phyloP scores from a whole-genome alignment of 2,888 invertebrate species.

The Acrocera orbiculus region DNA sequence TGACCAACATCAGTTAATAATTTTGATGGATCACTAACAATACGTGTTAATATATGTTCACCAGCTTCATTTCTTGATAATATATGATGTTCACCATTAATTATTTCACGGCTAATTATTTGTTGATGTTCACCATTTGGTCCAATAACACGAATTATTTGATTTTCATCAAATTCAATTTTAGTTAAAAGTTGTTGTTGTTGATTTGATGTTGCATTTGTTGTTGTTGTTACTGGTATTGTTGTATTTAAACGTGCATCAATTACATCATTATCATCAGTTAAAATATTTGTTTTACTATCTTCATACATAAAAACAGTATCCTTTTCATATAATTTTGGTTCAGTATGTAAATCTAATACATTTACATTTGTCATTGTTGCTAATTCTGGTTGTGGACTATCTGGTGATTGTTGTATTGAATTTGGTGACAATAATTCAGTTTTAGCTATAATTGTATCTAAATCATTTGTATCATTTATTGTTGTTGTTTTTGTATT shows the following conservation, averaged over 20 bases:
- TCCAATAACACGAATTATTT: slow-evolving; percentile 31
- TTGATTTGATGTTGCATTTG: slow-evolving; percentile 1
- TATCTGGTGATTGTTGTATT: slow-evolving; percentile 35
- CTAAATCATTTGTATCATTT: slow-evolving; percentile 20
- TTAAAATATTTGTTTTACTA: slow-evolving; percentile 21
- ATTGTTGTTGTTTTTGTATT: slow-evolving; percentile 2
- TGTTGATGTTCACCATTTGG: slow-evolving; percentile 31
- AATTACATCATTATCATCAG: slow-evolving; percentile 25
- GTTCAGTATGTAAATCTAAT: slow-evolving; percentile 40
- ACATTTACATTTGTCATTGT: slow-evolving; percentile 81
- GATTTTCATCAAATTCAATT: slow-evolving; percentile 31
- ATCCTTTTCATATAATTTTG: slow-evolving; percentile 30
- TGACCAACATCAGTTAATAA: slow-evolving; percentile 28
- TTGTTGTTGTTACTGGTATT: slow-evolving; percentile 8
- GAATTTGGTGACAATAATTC: slow-evolving; percentile 21
- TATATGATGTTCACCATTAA: slow-evolving; percentile 32
- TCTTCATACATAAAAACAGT: slow-evolving; percentile 29
- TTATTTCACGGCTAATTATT: slow-evolving; percentile 31
- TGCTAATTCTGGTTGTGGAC: slow-evolving; percentile 59
- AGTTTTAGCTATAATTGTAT: slow-evolving; percentile 12
- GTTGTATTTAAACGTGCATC: slow-evolving; percentile 23
- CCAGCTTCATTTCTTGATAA: slow-evolving; percentile 31
- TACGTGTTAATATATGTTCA: slow-evolving; percentile 31
- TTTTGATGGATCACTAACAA: slow-evolving; percentile 31
- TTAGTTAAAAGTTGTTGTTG: slow-evolving; percentile 26